Evolutionary conservation across 2,113 vertebrate species (phyloP).

Genomic region (Antennarius striatus): DNA sequence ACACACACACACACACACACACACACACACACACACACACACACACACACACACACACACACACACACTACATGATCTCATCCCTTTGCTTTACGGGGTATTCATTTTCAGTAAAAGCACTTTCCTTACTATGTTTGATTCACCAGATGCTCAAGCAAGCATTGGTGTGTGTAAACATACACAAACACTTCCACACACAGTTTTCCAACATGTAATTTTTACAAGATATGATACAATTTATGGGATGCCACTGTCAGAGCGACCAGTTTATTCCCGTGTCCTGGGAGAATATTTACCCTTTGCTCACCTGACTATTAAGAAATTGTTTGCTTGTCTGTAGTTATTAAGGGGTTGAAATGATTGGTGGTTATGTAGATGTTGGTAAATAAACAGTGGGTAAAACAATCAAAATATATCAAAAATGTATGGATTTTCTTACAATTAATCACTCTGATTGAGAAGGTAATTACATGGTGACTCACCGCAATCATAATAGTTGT

Average conservation of each 20-base stretch:
- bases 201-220: too few relatives aligned
- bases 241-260: constrained; percentile 15
- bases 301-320: neutral
- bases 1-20: constrained; percentile 27
- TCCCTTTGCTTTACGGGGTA: constrained; percentile 55
- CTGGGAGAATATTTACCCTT: too few relatives aligned
- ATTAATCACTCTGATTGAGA: neutral
- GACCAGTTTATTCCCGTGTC: too few relatives aligned
- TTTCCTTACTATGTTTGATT: constrained; percentile 42
- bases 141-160: constrained; percentile 27
- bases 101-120: constrained; percentile 63
- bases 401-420: too few relatives aligned
- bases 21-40: constrained; percentile 25
- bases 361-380: too few relatives aligned
- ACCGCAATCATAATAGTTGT: neutral
- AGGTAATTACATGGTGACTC: neutral
- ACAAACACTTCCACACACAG: constrained; percentile 12
- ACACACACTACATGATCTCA: constrained; percentile 15
- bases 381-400: too few relatives aligned
- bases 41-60: constrained; percentile 26
- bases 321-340: neutral
- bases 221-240: constrained; percentile 28
- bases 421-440: too few relatives aligned
- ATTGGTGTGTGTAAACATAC: constrained; percentile 26
- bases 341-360: neutral